phyloP scores from a whole-genome alignment of 1,140 invertebrate species.

The Drosophila serrata region DNA sequence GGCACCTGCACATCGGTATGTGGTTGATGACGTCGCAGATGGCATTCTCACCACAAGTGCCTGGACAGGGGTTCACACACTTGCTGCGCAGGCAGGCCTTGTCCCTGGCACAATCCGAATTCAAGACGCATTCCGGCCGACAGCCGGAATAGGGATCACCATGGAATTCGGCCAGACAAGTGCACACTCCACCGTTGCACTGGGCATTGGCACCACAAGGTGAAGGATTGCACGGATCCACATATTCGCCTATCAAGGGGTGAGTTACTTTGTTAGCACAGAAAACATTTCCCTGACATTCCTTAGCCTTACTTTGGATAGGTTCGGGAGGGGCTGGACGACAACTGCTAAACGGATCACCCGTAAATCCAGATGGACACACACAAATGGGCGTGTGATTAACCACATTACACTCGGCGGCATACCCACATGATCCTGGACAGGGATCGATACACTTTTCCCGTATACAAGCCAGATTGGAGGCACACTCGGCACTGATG shows the following conservation, averaged over 20 bases:
- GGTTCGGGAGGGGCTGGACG: slow-evolving; percentile 83
- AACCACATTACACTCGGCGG: slow-evolving; percentile 93
- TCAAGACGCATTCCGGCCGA: slow-evolving; percentile 93
- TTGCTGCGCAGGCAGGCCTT: slow-evolving; percentile 93
- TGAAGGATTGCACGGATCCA: slow-evolving; percentile 90
- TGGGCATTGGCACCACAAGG: slow-evolving; percentile 93
- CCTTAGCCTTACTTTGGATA: slow-evolving; percentile 86
- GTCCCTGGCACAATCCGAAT: slow-evolving; percentile 91
- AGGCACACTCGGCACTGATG: slow-evolving; percentile 92
- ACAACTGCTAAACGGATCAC: slow-evolving; percentile 94
- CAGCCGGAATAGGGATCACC: slow-evolving; percentile 94
- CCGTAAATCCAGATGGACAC: slow-evolving; percentile 91
- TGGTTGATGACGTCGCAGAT: slow-evolving; percentile 92
- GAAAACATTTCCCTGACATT: slow-evolving; percentile 81
- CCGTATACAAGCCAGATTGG: slow-evolving; percentile 92
- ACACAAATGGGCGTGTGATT: slow-evolving; percentile 94
- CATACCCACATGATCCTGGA: slow-evolving; percentile 92
- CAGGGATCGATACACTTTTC: slow-evolving; percentile 95
- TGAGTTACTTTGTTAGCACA: slow-evolving; percentile 77
- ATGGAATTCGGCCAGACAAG: slow-evolving; percentile 91
- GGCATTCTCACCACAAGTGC: slow-evolving; percentile 92
- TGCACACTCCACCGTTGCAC: slow-evolving; percentile 92
- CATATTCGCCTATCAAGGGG: slow-evolving; percentile 88
- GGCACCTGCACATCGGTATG: slow-evolving; percentile 91
- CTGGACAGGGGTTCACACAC: slow-evolving; percentile 92